These are phyloP conservation scores for Electrona antarctica DNA, from an alignment of 2,113 vertebrate species.

Conservation along the genomic window DNA sequence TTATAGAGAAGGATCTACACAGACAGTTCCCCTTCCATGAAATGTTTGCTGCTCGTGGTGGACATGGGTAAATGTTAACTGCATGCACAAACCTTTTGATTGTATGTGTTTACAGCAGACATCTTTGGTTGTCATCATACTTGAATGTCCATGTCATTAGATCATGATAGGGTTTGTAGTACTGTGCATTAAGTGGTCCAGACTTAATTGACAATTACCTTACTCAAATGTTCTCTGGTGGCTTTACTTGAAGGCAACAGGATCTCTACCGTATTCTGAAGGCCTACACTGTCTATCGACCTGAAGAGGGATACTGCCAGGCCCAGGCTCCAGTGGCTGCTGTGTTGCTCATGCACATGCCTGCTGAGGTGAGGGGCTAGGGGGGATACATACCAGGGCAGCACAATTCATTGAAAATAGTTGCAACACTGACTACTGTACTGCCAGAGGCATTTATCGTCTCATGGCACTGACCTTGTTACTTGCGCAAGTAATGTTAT, in stretches of 20 bases:
- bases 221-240: not conserved
- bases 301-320: slow-evolving; percentile 92
- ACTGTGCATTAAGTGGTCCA: too few relatives aligned
- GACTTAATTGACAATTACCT: too few relatives aligned
- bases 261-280: slow-evolving; percentile 91
- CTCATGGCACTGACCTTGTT: too few relatives aligned
- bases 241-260: slow-evolving; percentile 80
- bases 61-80: slow-evolving; percentile 83
- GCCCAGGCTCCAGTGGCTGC: slow-evolving; percentile 91
- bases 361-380: slow-evolving; percentile 84
- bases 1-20: slow-evolving; percentile 92
- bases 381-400: not conserved
- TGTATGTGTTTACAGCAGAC: not conserved
- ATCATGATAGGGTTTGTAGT: not conserved
- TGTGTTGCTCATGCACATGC: slow-evolving; percentile 94
- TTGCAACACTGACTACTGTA: too few relatives aligned
- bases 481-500: too few relatives aligned
- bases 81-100: not conserved
- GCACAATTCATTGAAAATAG: too few relatives aligned
- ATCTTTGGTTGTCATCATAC: too few relatives aligned
- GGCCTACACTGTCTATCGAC: slow-evolving; percentile 89
- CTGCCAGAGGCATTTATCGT: too few relatives aligned
- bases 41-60: slow-evolving; percentile 91
- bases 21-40: slow-evolving; percentile 93
- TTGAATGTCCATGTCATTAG: not conserved